Conservation (phyloP, 2,888 invertebrate genomes). For the Dolichopus griseipennis region DNA sequence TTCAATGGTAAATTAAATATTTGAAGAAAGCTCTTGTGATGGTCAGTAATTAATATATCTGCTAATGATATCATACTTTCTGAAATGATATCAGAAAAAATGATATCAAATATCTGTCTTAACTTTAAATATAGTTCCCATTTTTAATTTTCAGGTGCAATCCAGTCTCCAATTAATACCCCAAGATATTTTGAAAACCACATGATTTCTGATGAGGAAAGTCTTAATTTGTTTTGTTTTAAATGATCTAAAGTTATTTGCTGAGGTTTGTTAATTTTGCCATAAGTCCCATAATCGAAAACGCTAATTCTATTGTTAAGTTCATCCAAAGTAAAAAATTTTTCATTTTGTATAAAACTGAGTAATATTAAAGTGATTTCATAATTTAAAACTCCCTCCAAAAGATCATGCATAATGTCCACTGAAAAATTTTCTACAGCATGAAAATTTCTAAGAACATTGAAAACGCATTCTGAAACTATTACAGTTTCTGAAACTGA, state of each 20-base stretch:
- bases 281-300: background rate
- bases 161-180: background rate
- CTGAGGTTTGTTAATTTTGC: background rate
- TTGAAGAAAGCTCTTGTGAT: background rate
- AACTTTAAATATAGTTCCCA: constrained; percentile 7
- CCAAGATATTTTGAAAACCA: constrained; percentile 7
- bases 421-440: constrained; percentile 11
- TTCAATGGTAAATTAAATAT: background rate
- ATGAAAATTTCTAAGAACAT: background rate
- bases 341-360: background rate
- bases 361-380: background rate
- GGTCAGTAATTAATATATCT: background rate
- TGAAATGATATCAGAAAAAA: constrained; percentile 22
- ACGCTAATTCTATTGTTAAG: background rate
- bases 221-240: background rate
- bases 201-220: background rate
- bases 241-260: background rate
- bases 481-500: background rate
- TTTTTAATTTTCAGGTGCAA: background rate
- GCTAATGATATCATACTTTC: background rate
- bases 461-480: constrained; percentile 2
- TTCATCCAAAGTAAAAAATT: background rate
- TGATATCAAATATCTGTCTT: constrained; percentile 7
- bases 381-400: constrained; percentile 8
- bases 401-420: constrained; percentile 13